A percentile compares a stretch with the other conserved stretches of the same genome.
Conservation (phyloP, 2,888 invertebrate genomes). For the Acrocera orbiculus region DNA sequence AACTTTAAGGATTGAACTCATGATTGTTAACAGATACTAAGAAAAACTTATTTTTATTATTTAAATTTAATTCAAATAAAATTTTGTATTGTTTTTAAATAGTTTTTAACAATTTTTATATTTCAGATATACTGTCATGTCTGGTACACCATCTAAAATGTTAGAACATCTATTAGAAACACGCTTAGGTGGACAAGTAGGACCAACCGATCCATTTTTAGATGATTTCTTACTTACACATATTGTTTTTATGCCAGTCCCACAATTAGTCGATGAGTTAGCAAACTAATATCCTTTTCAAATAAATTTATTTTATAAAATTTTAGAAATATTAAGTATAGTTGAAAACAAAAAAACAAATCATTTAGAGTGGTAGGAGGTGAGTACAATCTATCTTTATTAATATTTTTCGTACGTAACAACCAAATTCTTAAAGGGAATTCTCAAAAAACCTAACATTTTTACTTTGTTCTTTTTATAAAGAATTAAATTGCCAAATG, state of each 20-base stretch:
- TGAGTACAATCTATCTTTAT: too few species aligned
- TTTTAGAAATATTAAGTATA: neutral
- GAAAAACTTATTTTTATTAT: too few species aligned
- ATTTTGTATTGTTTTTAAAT: neutral
- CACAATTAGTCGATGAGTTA: conserved; percentile 52
- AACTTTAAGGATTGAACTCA: too few species aligned
- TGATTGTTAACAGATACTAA: too few species aligned
- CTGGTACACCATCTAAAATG: conserved; percentile 73
- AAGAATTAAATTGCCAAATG: too few species aligned
- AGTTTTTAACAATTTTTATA: conserved; percentile 1
- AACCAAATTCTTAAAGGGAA: too few species aligned
- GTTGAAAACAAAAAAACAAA: too few species aligned
- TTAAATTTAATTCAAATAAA: neutral
- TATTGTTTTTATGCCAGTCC: conserved; percentile 63
- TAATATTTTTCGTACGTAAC: too few species aligned
- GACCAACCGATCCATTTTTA: conserved; percentile 51
- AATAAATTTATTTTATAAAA: conserved; percentile 10
- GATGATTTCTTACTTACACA: conserved; percentile 72
- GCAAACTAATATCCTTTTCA: conserved; percentile 60
- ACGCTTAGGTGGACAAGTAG: conserved; percentile 44
- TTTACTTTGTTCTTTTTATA: too few species aligned
- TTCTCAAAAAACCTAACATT: too few species aligned
- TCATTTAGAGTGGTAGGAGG: too few species aligned
- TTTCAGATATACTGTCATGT: conserved; percentile 65
- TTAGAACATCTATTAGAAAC: conserved; percentile 70